phyloP scores from a whole-genome alignment of 1,140 invertebrate species.

The Magallana ariakensis region DNA sequence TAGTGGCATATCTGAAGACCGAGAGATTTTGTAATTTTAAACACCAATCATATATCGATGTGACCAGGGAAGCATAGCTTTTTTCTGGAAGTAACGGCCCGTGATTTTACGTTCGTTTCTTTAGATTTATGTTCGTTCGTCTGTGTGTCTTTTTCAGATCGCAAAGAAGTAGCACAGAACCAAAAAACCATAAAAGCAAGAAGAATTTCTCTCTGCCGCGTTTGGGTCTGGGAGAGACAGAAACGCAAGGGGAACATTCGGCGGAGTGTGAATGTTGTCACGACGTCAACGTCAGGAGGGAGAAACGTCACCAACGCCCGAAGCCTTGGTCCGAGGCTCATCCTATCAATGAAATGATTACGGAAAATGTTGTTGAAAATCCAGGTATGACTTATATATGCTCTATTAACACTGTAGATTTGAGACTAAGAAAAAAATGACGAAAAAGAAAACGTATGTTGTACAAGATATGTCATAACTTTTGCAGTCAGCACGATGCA shows the following conservation, averaged over 20 bases:
- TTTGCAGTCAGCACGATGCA: too few species aligned
- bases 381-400: not conserved
- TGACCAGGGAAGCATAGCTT: not conserved
- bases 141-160: constrained; percentile 14
- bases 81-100: not conserved
- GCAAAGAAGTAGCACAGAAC: constrained; percentile 16
- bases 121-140: not conserved
- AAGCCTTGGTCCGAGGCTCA: constrained; percentile 42
- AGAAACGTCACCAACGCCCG: constrained; percentile 37
- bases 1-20: not conserved
- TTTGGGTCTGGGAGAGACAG: not conserved
- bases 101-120: too few species aligned
- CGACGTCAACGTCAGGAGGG: constrained; percentile 43
- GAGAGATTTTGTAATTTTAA: too few species aligned
- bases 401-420: too few species aligned
- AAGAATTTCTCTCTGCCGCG: constrained; percentile 4
- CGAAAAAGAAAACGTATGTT: too few species aligned
- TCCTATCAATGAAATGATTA: constrained; percentile 32
- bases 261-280: constrained; percentile 42
- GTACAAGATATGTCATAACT: too few species aligned
- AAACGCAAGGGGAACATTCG: not conserved
- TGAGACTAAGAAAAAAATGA: too few species aligned
- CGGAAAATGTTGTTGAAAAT: not conserved
- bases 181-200: constrained; percentile 17
- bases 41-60: too few species aligned